Conservation (phyloP, 2,888 invertebrate genomes). For the Lycophotia porphyrea region DNA sequence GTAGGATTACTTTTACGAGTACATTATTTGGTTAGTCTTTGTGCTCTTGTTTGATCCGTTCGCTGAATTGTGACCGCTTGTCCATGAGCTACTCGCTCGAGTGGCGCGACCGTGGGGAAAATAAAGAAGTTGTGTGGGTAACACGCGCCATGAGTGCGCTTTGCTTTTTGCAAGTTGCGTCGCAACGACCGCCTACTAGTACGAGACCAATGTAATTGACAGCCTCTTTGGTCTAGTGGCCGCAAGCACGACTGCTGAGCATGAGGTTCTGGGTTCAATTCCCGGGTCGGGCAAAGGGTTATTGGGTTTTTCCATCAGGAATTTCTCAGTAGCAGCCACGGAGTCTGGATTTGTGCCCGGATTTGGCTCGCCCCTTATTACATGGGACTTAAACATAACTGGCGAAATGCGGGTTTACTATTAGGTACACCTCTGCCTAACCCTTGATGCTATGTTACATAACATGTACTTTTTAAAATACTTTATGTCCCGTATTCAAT, state of each 20-base stretch:
- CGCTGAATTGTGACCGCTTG: background rate
- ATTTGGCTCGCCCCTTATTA: no score
- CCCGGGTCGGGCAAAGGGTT: no score
- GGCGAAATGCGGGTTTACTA: no score
- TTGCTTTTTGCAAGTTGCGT: background rate
- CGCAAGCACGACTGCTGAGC: no score
- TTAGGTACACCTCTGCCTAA: no score
- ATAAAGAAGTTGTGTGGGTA: background rate
- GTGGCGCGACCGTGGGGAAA: background rate
- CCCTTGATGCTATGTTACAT: no score
- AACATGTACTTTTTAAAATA: background rate
- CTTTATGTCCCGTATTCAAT: background rate
- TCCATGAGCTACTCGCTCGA: background rate
- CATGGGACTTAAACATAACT: no score
- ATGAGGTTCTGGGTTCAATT: no score
- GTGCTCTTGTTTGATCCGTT: background rate
- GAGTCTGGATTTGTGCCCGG: no score
- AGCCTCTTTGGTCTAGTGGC: no score
- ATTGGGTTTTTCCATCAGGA: no score
- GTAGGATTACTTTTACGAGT: conserved; percentile 1
- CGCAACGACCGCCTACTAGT: background rate
- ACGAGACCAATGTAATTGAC: background rate
- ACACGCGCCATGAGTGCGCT: background rate
- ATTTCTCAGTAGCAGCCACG: no score
- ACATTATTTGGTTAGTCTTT: background rate